A percentile compares a stretch with the other conserved stretches of the same genome.
phyloP scores from a whole-genome alignment of 2,113 vertebrate species.

The Romanogobio albipinnatus region DNA sequence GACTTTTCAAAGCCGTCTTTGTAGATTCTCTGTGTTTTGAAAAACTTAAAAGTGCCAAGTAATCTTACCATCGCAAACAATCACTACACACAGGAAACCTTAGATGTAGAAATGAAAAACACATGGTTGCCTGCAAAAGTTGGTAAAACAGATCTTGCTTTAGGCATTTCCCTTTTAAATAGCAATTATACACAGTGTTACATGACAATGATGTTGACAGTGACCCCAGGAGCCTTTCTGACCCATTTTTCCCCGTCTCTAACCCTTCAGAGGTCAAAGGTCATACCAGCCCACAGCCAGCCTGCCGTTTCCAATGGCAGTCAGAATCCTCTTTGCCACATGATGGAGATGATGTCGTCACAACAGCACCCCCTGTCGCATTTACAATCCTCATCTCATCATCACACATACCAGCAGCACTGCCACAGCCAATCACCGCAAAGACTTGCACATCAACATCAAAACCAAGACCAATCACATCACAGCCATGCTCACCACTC shows the following conservation, averaged over 20 bases:
- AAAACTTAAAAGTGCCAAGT: constrained; percentile 14
- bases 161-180: not conserved
- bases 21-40: constrained; percentile 17
- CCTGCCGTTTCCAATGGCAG: constrained; percentile 84
- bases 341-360: constrained; percentile 97
- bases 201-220: not conserved
- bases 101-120: constrained; percentile 8
- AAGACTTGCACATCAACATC: constrained; percentile 84
- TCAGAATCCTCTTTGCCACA: constrained; percentile 88
- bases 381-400: constrained; percentile 80
- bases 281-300: constrained; percentile 77
- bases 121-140: not conserved
- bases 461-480: constrained; percentile 78
- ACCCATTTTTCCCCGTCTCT: not conserved
- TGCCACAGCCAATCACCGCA: constrained; percentile 87
- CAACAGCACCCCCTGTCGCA: constrained; percentile 87
- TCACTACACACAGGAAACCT: constrained; percentile 10
- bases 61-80: constrained; percentile 31
- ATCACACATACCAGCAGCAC: constrained; percentile 78
- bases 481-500: constrained; percentile 87
- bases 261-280: constrained; percentile 86
- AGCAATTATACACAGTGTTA: not conserved
- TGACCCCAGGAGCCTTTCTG: not conserved
- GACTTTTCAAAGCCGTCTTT: constrained; percentile 39
- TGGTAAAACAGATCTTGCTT: not conserved